phyloP scores from a whole-genome alignment of 2,797 vertebrate genomes.

The Kryptolebias ocellatus region DNA sequence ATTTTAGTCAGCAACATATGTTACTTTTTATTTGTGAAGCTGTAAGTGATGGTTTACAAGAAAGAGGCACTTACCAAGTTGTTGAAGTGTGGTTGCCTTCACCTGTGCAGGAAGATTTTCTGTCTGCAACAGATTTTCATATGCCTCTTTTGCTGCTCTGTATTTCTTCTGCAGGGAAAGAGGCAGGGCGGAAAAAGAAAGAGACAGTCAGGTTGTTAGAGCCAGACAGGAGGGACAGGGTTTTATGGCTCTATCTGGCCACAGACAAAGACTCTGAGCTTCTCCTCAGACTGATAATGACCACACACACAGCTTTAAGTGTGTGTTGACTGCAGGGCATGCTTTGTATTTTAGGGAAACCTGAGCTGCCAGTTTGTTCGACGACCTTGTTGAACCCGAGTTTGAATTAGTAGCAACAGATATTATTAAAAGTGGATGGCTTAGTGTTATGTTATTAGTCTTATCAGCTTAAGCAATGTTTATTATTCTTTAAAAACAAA shows the following conservation, averaged over 20 bases:
- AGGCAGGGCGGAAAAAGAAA: neutral
- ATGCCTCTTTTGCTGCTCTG: conserved; percentile 96
- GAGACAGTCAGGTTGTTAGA: conserved; percentile 54
- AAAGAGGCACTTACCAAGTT: conserved; percentile 89
- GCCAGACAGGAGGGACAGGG: conserved; percentile 67
- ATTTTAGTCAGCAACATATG: neutral
- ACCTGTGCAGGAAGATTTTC: conserved; percentile 97
- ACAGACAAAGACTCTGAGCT: conserved; percentile 74
- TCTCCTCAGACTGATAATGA: conserved; percentile 70
- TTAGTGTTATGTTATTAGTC: neutral
- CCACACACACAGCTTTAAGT: conserved; percentile 38
- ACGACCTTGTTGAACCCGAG: conserved; percentile 59
- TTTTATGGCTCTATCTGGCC: conserved; percentile 72
- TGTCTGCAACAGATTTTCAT: conserved; percentile 95
- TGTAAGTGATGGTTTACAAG: neutral
- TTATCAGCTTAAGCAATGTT: conserved; percentile 42
- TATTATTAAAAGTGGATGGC: neutral
- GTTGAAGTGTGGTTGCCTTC: conserved; percentile 97
- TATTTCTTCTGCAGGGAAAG: conserved; percentile 90
- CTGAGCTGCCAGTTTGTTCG: conserved; percentile 73
- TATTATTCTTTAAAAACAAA: conserved; percentile 5
- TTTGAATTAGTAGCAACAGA: conserved; percentile 27
- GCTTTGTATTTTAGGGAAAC: conserved; percentile 62
- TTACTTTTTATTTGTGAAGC: neutral
- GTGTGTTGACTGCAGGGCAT: conserved; percentile 12